Conservation (phyloP, 2,888 invertebrate genomes). For the Metalampra italica region DNA sequence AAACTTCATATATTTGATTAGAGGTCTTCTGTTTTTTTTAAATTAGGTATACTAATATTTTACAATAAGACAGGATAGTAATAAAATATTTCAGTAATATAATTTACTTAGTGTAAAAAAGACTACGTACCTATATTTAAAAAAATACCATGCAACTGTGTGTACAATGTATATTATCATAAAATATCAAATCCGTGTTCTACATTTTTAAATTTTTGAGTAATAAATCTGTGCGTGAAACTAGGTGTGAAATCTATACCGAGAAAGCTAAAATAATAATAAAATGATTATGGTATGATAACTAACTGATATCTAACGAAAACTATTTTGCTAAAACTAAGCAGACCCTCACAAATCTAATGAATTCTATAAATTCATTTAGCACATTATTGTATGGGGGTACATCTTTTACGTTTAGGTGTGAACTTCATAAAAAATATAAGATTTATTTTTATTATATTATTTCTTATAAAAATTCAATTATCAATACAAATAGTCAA, state of each 20-base stretch:
- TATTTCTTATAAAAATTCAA: too few species aligned
- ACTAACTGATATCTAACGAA: slow-evolving; percentile 10
- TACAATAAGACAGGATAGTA: not conserved
- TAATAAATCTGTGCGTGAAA: slow-evolving; percentile 1
- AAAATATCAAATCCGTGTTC: too few species aligned
- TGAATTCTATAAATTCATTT: too few species aligned
- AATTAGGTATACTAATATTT: not conserved
- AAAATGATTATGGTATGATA: slow-evolving; percentile 32
- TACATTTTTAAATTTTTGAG: too few species aligned
- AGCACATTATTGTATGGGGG: not conserved
- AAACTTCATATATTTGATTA: too few species aligned
- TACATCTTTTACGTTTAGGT: not conserved
- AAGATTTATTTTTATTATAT: too few species aligned
- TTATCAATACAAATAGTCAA: too few species aligned
- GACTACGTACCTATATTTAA: not conserved
- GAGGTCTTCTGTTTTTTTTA: too few species aligned
- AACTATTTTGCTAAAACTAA: not conserved
- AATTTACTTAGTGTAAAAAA: not conserved
- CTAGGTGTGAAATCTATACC: not conserved
- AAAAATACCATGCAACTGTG: slow-evolving; percentile 1
- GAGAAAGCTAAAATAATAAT: slow-evolving; percentile 32
- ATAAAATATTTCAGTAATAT: slow-evolving; percentile 4
- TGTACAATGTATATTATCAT: not conserved
- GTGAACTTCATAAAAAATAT: too few species aligned
- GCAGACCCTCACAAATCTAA: not conserved